Evolutionary conservation across 2,113 vertebrate species (phyloP).

Genomic region (Okapia johnstoni): DNA sequence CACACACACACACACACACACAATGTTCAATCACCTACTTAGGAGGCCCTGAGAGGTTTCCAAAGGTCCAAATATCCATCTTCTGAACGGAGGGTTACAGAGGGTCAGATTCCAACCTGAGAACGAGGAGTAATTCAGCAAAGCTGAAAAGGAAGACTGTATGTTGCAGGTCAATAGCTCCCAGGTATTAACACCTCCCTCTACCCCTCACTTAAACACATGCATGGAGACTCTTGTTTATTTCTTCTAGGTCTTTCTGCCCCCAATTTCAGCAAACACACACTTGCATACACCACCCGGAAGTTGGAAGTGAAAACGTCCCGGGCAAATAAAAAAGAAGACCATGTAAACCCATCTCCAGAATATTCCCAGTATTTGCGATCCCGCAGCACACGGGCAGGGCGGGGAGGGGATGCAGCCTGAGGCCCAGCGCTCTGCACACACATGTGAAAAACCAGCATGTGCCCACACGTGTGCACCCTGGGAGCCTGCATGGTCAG

Average conservation of each 20-base stretch:
- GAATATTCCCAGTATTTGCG: background rate
- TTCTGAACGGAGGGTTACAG: background rate
- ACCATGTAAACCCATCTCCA: background rate
- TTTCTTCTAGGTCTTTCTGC: background rate
- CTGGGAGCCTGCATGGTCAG: background rate
- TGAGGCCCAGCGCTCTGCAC: background rate
- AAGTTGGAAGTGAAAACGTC: background rate
- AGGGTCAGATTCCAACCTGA: constrained; percentile 22
- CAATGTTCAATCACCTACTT: background rate
- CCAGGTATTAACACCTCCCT: background rate
- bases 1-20: background rate
- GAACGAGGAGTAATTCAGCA: background rate
- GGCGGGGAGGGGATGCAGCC: fast-evolving
- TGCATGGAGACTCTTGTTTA: background rate
- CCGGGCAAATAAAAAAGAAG: background rate
- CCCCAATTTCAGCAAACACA: background rate
- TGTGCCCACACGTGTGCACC: fast-evolving
- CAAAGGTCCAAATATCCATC: constrained; percentile 12
- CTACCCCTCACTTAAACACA: background rate
- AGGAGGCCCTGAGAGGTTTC: background rate
- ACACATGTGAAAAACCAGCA: fast-evolving
- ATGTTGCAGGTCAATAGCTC: background rate
- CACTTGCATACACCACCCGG: background rate
- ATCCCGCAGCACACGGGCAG: fast-evolving
- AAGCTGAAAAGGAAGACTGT: background rate